A percentile compares a stretch with the other conserved stretches of the same genome.
Conservation (phyloP, 2,113 vertebrate genomes). For the Macaca mulatta region DNA sequence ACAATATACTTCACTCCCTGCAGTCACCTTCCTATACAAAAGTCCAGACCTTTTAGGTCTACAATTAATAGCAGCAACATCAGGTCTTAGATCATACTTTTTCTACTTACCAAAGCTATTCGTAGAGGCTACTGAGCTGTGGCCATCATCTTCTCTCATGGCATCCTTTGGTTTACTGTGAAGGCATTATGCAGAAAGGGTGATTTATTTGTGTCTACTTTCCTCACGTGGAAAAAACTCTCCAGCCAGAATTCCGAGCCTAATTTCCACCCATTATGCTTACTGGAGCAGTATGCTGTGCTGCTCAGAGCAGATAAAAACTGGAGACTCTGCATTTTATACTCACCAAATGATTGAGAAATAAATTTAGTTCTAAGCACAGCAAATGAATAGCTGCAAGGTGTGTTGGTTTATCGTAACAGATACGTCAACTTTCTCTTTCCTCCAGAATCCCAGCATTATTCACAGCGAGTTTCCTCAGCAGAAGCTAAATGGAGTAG, state of each 20-base stretch:
- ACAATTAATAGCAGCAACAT: neutral
- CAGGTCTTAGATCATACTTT: neutral
- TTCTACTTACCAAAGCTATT: neutral
- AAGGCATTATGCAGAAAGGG: conserved; percentile 28
- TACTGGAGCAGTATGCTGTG: conserved; percentile 44
- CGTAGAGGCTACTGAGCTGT: neutral
- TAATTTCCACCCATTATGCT: conserved; percentile 74
- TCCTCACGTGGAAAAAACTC: conserved; percentile 34
- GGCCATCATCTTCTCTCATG: no score
- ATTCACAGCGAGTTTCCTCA: neutral
- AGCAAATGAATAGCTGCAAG: conserved; percentile 63
- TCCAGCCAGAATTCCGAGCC: conserved; percentile 58
- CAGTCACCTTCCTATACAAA: neutral
- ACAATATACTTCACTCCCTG: neutral
- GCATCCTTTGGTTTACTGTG: neutral
- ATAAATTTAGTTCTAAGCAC: conserved; percentile 76
- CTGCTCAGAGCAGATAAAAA: conserved; percentile 75
- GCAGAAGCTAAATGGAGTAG: neutral
- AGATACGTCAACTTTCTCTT: conserved; percentile 27
- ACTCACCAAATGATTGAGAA: conserved; percentile 54
- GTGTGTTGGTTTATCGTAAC: conserved; percentile 55
- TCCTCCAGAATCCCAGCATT: neutral
- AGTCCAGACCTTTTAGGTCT: neutral
- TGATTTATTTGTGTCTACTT: conserved; percentile 61
- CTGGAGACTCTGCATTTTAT: conserved; percentile 28